These are phyloP conservation scores for Galaxias olidus DNA, from an alignment of 2,797 vertebrate genomes.

Conservation along the genomic window DNA sequence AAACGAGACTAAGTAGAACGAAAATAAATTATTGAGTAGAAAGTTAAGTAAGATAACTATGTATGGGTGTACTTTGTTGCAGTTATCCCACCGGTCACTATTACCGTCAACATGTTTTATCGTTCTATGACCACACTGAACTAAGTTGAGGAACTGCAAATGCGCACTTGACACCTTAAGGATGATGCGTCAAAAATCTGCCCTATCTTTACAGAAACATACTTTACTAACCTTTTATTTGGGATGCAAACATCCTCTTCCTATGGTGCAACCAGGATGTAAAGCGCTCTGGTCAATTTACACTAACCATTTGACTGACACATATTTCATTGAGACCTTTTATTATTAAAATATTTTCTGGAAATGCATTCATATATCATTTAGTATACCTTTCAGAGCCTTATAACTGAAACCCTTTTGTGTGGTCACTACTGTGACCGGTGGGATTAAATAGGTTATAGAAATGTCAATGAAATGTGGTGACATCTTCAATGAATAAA, in stretches of 20 bases:
- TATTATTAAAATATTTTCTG: conserved; percentile 13
- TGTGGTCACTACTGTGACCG: no score
- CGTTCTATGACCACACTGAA: no score
- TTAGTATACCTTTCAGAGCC: no score
- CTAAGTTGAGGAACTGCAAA: no score
- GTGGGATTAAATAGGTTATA: no score
- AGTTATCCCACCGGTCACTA: neutral
- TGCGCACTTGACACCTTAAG: conserved; percentile 21
- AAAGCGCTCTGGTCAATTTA: conserved; percentile 6
- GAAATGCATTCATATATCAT: conserved; percentile 19
- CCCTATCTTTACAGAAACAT: conserved; percentile 22
- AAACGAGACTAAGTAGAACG: conserved; percentile 9
- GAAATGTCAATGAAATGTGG: no score
- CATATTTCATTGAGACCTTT: conserved; percentile 7
- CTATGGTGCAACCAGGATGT: conserved; percentile 10
- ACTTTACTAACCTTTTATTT: conserved; percentile 23
- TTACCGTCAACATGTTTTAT: no score
- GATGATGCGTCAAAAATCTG: conserved; percentile 18
- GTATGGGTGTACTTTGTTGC: neutral
- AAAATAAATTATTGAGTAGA: neutral
- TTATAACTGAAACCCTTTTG: no score
- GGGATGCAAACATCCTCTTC: conserved; percentile 3
- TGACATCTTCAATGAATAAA: no score
- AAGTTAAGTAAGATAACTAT: no score
- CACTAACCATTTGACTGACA: neutral